These are phyloP conservation scores for Polypterus bichir DNA, from an alignment of 2,113 vertebrate species.

Conservation along the genomic window DNA sequence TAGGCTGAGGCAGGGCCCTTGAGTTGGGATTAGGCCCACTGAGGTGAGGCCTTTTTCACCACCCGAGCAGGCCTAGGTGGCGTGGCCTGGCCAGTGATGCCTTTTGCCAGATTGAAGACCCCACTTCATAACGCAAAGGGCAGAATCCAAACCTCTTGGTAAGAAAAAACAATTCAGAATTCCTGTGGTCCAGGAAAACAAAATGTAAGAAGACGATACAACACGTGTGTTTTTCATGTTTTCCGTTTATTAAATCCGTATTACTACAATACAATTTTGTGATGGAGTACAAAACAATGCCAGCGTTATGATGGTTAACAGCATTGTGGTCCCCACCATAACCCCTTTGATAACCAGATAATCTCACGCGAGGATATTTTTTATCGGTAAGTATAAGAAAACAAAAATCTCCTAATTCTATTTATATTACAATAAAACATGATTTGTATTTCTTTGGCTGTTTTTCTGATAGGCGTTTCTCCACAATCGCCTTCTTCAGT, in stretches of 20 bases:
- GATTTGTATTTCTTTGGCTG: background rate
- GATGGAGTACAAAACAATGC: background rate
- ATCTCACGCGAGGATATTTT: background rate
- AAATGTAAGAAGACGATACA: background rate
- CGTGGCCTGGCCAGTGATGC: too few species aligned
- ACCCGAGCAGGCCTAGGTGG: too few species aligned
- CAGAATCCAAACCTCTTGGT: too few species aligned
- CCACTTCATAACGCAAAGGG: too few species aligned
- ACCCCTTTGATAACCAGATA: background rate
- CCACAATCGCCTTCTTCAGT: background rate
- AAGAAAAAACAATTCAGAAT: too few species aligned
- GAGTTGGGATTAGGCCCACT: too few species aligned
- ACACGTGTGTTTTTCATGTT: background rate
- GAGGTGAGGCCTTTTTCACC: too few species aligned
- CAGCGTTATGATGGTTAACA: background rate
- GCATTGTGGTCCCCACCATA: background rate
- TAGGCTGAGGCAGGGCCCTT: too few species aligned
- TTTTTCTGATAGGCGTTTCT: background rate
- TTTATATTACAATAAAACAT: background rate
- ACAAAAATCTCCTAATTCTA: background rate
- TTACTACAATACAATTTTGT: background rate
- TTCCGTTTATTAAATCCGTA: slow-evolving; percentile 1
- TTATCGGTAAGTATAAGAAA: background rate
- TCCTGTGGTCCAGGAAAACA: too few species aligned
- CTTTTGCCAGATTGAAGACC: too few species aligned